Evolutionary conservation across 2,888 invertebrate species (phyloP), one percentile per base, ranked within the genome.

Genomic region (Amblyjoppa fuscipennis): DNA sequence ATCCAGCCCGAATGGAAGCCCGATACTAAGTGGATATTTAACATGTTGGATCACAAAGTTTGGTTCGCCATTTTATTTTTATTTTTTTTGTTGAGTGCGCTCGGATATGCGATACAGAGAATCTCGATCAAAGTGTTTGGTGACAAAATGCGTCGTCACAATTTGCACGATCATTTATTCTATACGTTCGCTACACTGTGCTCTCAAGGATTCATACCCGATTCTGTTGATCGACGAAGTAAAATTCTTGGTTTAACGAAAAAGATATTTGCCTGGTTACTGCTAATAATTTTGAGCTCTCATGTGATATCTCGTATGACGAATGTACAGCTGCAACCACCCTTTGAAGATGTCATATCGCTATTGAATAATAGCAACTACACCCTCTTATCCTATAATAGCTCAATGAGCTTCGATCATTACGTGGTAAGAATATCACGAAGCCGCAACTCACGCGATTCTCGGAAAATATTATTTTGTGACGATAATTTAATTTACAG

Each of bases 221-320:
- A 73, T 3, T 20, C 66, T 49, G 87, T 87, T 11, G 73, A 88
- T 13, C 70, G 66, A 25, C 84, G 87, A 31, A 85, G 77, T 13
- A 89, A 85, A 31, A 87, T 90, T 64, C 79, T 90, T 0, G 79
- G 87, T 0, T 11, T 89, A 5, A 87, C 87, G 6, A 89, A 88
- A 25, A 87, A 79, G 61, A 56, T 89, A 1, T 89, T 90, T n/a
- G 83, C 89, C n/a, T 90, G 88, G 89, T 20, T 91, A n/a, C n/a
- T 89, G 7, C n/a, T 90, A 0, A 77, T 89, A 13, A 81, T 87
- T 2, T 83, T 88, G 66, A 89, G 86, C 31, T 87, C 90, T 0
- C 71, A 89, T 70, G 86, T 91, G 6, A 90, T 90, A 79, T 87
- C 89, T 34, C 85, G 74, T 16, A 88, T 89, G 87, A 79, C 89